These are phyloP conservation scores for Neogobius melanostomus DNA, from an alignment of 2,113 vertebrate species.

Conservation along the genomic window DNA sequence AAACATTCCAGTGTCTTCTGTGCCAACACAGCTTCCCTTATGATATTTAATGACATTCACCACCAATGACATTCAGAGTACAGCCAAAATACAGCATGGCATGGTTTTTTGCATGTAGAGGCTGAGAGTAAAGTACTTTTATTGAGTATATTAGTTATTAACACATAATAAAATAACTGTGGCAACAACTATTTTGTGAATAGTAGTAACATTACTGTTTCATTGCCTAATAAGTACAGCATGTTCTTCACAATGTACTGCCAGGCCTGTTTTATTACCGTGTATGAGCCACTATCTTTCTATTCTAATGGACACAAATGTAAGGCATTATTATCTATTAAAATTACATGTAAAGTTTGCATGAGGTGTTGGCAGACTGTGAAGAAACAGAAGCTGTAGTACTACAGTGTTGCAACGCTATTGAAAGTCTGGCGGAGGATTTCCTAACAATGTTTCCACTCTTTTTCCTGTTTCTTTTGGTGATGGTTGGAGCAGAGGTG, in stretches of 20 bases:
- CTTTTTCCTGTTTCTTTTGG: slow-evolving; percentile 24
- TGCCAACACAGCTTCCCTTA: neutral
- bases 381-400: slow-evolving; percentile 12
- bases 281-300: neutral
- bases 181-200: no score
- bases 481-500: slow-evolving; percentile 51
- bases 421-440: slow-evolving; percentile 8
- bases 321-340: slow-evolving; percentile 16
- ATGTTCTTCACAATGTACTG: neutral
- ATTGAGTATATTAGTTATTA: no score
- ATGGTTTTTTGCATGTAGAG: no score
- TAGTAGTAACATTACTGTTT: no score
- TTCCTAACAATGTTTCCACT: slow-evolving; percentile 39
- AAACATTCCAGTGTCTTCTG: slow-evolving; percentile 53
- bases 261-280: neutral
- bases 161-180: no score
- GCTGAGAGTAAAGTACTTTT: no score
- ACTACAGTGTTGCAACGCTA: slow-evolving; percentile 16
- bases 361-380: slow-evolving; percentile 25
- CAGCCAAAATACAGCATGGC: neutral
- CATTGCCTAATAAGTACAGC: no score
- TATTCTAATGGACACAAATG: neutral
- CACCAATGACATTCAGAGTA: neutral
- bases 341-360: slow-evolving; percentile 57
- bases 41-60: neutral